Evolutionary conservation across 2,113 vertebrate species (phyloP).

Genomic region (Ia io): DNA sequence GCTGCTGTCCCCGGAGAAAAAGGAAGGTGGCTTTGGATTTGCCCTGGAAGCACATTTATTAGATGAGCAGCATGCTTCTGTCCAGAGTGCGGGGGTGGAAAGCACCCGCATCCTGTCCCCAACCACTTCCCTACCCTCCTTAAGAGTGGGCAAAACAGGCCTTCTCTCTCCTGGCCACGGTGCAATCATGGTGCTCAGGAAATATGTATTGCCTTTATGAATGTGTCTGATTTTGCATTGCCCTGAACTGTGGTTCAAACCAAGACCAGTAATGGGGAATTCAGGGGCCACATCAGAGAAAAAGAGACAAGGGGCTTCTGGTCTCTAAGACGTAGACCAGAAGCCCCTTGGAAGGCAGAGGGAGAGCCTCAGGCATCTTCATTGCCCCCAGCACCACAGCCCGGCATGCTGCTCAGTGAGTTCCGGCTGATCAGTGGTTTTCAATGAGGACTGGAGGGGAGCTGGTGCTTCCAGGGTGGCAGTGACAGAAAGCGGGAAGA

Average conservation of each 20-base stretch:
- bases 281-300: not conserved
- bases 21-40: conserved; percentile 5
- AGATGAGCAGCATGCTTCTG: conserved; percentile 11
- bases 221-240: not conserved
- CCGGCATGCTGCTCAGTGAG: not conserved
- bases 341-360: not conserved
- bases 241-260: not conserved
- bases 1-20: conserved; percentile 26
- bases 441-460: not conserved
- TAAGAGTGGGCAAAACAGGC: not conserved
- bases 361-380: not conserved
- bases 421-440: not conserved
- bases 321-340: not conserved
- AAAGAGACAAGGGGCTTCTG: not conserved
- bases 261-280: not conserved
- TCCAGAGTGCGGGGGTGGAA: not conserved
- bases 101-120: not conserved
- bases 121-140: not conserved
- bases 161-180: not conserved
- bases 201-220: too few relatives aligned
- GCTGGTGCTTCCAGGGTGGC: not conserved
- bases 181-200: not conserved
- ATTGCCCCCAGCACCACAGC: not conserved
- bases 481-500: not conserved
- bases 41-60: conserved; percentile 34